Base-by-base conservation (phyloP, 2,113 vertebrate genomes). In the Microtus oregoni region DNA sequence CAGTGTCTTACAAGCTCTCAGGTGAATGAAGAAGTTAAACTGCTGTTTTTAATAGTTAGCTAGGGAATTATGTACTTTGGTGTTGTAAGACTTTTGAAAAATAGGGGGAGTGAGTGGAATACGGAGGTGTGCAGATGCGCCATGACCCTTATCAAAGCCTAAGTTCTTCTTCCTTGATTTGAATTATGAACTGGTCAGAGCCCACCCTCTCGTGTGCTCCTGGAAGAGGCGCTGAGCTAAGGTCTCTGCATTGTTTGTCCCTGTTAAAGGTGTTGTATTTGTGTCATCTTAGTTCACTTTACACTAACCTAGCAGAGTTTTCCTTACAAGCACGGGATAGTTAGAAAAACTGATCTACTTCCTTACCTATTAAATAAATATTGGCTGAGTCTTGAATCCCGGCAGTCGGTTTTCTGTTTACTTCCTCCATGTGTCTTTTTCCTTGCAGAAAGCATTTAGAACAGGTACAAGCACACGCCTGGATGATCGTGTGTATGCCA, bases 401-500 rank as follows among this genome's bases (percentile, higher is more conserved):
- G 2, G 8, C 68, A 4, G 11, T 52, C 20, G 32, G 58, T 86
- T 88, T 70, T 77, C 55, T 86, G 22, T 68, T 50, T 68, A 1
- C 61, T 47, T 15, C 28, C 10, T 17, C 4, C 83, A 8, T 67
- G 0, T 32, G 1, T 13, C 0, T 20, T 68, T 96, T 98, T 65
- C 68, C 41, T 95, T 97, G 0, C 98, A 99, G 99, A 99, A 99
- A 99, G 99, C 99, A 0, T 98, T 99, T 96, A 99, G 99, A 96
- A 99, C 99, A 0, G 99, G 99, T 52, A 99, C 98, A 6, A 99
- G 99, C 96, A 99, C 99, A 0, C 99, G 99, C 58, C 98, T 99
- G 98, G 99, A 99, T 94, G 99, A 99, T 96, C 99, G 99, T 0
- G 99, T 99, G 3, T 99, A 99, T 81, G 99, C 99, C 70, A 99